Base-by-base conservation (phyloP, 2,888 invertebrate genomes). In the Cerastis rubricosa region DNA sequence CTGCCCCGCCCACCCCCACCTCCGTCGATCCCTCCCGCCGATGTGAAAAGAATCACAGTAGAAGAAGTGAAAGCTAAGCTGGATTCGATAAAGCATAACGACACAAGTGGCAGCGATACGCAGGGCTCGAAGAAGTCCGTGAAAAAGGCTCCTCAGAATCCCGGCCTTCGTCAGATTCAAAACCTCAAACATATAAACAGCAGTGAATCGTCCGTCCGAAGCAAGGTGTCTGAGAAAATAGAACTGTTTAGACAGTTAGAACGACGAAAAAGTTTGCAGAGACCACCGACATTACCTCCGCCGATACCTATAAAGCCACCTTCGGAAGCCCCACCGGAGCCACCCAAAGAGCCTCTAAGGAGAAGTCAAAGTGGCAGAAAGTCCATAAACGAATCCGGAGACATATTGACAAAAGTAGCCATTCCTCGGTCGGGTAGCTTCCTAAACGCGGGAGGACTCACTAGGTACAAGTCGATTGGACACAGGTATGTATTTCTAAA, bases 341-440 rank as follows among this genome's bases (percentile, higher is more conserved):
- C 88, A 51, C 91, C 94, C 1, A 95, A 95, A 81, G 95, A 95
- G 77, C 95, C 96, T 57, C 88, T 97, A 80, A 91, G 96, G 83
- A 92, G 97, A 88, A 96, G 93, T 85, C 97, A 97, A 85, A 97
- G 97, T 84, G 94, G 95, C 51, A 93, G 96, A 84, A 95, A 96
- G 80, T 96, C 96, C 51, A 89, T 96, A 45, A 96, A 93, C 75
- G 97, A 98, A 83, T 97, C 97, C 74, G 98, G 98, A 12, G 98
- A 99, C 92, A 98, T 98, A 88, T 94, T 98, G 89, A 99, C 99
- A 0, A 98, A 98, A 93, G 98, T 99, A 64, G 98, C 98, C 61
- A 98, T 99, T 89, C 99, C 99, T 22, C 97, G 98, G 88, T 98
- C 98, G 71, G 98, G 98, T 67, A 99, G 98, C 93, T 99, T 99